Evolutionary conservation across 2,113 vertebrate species (phyloP), one percentile per base, ranked within the genome.

Genomic region (Camelus dromedarius): DNA sequence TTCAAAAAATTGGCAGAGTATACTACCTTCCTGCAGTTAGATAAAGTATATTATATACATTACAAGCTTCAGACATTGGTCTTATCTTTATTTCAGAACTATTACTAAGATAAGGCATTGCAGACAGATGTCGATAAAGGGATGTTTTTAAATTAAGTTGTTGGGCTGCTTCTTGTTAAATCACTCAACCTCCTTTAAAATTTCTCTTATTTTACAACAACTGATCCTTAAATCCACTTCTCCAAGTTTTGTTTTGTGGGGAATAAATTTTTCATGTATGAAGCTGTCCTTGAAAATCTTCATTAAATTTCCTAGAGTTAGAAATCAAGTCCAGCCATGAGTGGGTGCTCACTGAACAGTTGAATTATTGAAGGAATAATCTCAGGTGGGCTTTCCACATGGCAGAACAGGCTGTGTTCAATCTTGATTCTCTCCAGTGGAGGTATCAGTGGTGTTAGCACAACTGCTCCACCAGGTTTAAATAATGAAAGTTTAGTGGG

Each of bases 21-120:
- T 38, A 38, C 56, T 28, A 6, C 10, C 20, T 89, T 83, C 8
- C 67, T 95, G 35, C 54, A 93, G 50, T 75, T 85, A 72, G 38
- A 75, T 15, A 77, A 88, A 54, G 3, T 22, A 2, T 84, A 54
- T 76, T 91, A 62, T 20, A 75, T 80, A 72, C 94, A 70, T 75
- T 67, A 73, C 10, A 70, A 6, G 3, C 97, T 96, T 92, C 62
- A 89, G 32, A 75, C 90, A 42, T 32, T 52, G 72, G 16, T n/a
- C 42, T 95, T 70, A 89, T 79, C 93, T 97, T 96, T 90, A 90
- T 89, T 91, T 91, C 56, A 79, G 81, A 87, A 56, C 18, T 56
- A 52, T 96, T 89, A 96, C 83, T 79, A 92, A 95, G 52, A 42
- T n/a, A 90, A 91, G 4, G 8, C n/a, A 86, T 52, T 95, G 30